Evolutionary conservation across 2,888 invertebrate genomes (phyloP).

Genomic region (Alitta virens): DNA sequence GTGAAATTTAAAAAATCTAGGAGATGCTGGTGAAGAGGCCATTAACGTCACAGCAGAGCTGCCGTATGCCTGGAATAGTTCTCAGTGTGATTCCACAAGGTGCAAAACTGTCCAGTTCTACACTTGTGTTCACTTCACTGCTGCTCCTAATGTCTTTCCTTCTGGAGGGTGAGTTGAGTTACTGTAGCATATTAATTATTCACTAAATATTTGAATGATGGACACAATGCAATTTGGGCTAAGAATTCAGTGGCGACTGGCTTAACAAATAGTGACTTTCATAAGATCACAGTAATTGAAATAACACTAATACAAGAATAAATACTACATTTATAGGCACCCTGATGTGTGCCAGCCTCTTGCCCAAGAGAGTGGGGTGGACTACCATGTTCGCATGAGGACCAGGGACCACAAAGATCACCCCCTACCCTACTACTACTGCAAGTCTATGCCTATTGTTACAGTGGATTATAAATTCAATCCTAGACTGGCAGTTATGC

Average conservation of each 20-base stretch:
- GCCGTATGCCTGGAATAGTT: constrained; percentile 44
- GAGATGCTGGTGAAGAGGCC: constrained; percentile 32
- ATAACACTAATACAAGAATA: not conserved
- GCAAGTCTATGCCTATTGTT: constrained; percentile 37
- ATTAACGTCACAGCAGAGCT: constrained; percentile 45
- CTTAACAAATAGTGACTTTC: no score
- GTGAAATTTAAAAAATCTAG: constrained; percentile 29
- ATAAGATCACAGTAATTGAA: no score
- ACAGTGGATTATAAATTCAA: constrained; percentile 43
- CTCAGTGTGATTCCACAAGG: constrained; percentile 29
- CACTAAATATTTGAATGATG: no score
- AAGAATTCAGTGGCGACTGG: no score
- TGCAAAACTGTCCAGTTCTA: constrained; percentile 37
- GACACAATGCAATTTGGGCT: no score
- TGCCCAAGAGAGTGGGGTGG: constrained; percentile 32
- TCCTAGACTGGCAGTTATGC: constrained; percentile 48
- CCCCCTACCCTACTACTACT: constrained; percentile 17
- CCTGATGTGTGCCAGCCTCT: constrained; percentile 27
- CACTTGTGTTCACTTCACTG: constrained; percentile 47
- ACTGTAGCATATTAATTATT: no score
- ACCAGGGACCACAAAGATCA: constrained; percentile 9
- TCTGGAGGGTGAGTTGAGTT: constrained; percentile 38
- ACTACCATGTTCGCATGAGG: constrained; percentile 39
- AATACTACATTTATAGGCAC: constrained; percentile 17
- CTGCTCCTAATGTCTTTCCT: constrained; percentile 46